Evolutionary conservation across 2,113 vertebrate genomes (phyloP), one percentile per base, ranked within the genome.

Genomic region (Todiramphus chloris): DNA sequence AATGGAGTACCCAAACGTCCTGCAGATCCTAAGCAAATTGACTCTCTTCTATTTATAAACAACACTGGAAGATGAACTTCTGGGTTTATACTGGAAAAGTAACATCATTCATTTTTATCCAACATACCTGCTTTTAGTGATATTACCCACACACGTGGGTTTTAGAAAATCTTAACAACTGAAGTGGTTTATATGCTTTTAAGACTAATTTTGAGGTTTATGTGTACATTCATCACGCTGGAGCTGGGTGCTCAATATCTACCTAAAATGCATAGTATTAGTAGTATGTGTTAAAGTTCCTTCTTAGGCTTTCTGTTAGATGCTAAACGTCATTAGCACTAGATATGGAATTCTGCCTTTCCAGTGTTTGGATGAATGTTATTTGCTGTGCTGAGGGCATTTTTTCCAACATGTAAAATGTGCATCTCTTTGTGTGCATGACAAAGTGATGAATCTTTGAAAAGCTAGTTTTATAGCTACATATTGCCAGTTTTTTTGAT

Each of bases 101-200:
- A 60, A 97, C 97, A 98, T 98, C 96, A 88, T 94, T 98, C 98
- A 98, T 98, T 98, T 98, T 98, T 98, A 98, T 97, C 98, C 98
- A 98, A 97, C 98, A 96, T 98, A 98, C 97, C 97, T 98, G 98
- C 98, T 98, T 98, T 98, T 98, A 98, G 98, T 98, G 98, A 98
- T 97, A 96, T 96, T 98, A 97, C 96, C 96, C 98, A 98, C 95
- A 98, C 97, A 97, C 81, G 90, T 95, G 94, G 89, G 97, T 97
- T 97, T 97, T 96, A 97, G 95, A 97, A 97, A 98, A 98, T 97
- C 97, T 98, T 97, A 98, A 98, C 98, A 98, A 97, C 95, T 97
- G 96, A 98, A 98, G 98, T 97, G 97, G 97, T 98, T 98, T 98
- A 98, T 98, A 97, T 97, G 98, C 98, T 98, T 98, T 98, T 98